Base-by-base conservation (phyloP, 2,888 invertebrate genomes). In the Protophormia terraenovae region DNA sequence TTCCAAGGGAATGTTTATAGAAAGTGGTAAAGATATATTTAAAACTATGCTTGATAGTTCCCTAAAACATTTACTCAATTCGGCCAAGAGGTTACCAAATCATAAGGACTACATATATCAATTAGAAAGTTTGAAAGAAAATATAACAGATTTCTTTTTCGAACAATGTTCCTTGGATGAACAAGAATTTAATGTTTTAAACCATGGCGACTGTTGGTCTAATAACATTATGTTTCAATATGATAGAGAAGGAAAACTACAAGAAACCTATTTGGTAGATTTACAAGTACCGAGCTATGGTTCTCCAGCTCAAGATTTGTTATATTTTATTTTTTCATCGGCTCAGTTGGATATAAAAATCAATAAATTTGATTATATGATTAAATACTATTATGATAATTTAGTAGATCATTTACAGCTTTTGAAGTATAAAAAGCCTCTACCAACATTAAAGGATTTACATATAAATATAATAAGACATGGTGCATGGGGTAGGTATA, bases 171-270 rank as follows among this genome's bases (percentile, higher is more conserved):
- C 3, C 0, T 3, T 38, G 4, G 32, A 85, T 55, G 32, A 35
- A 6, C 35, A 87, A n/a, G 86, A 86, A 22, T 86, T 89, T 8
- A 88, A 89, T 73, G 89, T 90, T 1, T 86, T 92, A 4, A 90
- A 90, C 79, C 92, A 92, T 72, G 92, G 92, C 3, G 92, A 92
- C 86, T 88, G 90, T 7, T 91, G 92, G 89, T 88, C 86, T 4
- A 92, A 92, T 71, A 92, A 92, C 64, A 88, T 90, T 0, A 92
- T 92, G 92, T 92, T 91, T 32, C 88, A 88, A 80, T 91, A 91
- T 55, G 88, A 89, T 60, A 71, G 77, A 0, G 50, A 75, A 0
- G 88, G 89, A 0, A 62, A 86, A 0, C 87, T 90, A 0, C 79
- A 55, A 0, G 91, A 91, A 38, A 89, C 88, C 0, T 89, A 89